Evolutionary conservation across 2,888 invertebrate genomes (phyloP).

Genomic region (Cabera pusaria): DNA sequence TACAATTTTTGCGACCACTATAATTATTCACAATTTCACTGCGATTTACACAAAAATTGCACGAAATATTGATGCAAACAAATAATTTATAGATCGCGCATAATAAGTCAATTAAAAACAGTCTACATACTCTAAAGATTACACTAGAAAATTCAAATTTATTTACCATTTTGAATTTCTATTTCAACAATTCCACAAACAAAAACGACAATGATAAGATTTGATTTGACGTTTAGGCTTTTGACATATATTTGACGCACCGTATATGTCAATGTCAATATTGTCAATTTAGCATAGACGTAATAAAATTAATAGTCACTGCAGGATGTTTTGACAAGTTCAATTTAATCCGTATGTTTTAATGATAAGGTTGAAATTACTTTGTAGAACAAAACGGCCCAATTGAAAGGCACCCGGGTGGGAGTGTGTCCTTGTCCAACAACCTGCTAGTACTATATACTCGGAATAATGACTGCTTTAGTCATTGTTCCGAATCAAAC

Average conservation of each 20-base stretch:
- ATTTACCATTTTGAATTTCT: slow-evolving; percentile 68
- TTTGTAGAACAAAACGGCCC: too few relatives aligned
- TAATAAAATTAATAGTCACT: too few relatives aligned
- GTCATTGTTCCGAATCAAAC: too few relatives aligned
- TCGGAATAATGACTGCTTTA: too few relatives aligned
- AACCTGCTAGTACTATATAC: too few relatives aligned
- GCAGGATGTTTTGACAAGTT: too few relatives aligned
- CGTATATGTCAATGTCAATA: too few relatives aligned
- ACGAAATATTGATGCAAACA: slow-evolving; percentile 45
- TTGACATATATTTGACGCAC: not conserved
- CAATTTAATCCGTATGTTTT: too few relatives aligned
- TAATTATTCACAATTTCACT: slow-evolving; percentile 35
- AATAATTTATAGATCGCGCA: slow-evolving; percentile 30
- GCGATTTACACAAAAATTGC: slow-evolving; percentile 37
- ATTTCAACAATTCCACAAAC: slow-evolving; percentile 45
- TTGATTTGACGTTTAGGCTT: slow-evolving; percentile 33
- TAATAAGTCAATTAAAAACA: not conserved
- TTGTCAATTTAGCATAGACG: too few relatives aligned
- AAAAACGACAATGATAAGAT: slow-evolving; percentile 33
- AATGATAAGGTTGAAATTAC: too few relatives aligned
- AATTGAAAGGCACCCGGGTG: too few relatives aligned
- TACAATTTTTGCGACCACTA: slow-evolving; percentile 30
- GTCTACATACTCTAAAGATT: slow-evolving; percentile 45
- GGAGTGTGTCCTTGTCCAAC: too few relatives aligned
- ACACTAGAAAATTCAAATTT: slow-evolving; percentile 48